Percentiles rank a stretch among this genome's conserved stretches.
Evolutionary conservation across 1,140 invertebrate species (phyloP).

Genomic region (Myzus persicae): DNA sequence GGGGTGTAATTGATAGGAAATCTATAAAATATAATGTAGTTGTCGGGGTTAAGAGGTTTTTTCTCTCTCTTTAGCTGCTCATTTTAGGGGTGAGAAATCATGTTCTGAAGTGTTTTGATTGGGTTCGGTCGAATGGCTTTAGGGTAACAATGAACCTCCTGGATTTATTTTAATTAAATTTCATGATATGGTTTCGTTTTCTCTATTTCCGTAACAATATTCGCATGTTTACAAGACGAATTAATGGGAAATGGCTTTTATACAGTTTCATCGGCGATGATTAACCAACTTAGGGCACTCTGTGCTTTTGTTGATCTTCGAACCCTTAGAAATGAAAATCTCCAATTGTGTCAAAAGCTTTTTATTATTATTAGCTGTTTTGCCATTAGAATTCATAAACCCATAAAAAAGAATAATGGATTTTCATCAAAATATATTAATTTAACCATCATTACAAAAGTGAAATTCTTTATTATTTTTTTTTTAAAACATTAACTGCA

Average conservation of each 20-base stretch:
- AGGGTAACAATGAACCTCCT: slow-evolving; percentile 57
- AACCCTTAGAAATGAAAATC: slow-evolving; percentile 57
- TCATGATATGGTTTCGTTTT: slow-evolving; percentile 58
- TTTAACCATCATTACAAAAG: slow-evolving; percentile 25
- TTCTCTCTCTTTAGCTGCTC: slow-evolving; percentile 25
- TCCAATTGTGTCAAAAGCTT: slow-evolving; percentile 58
- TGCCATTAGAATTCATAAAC: slow-evolving; percentile 53
- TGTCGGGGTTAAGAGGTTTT: slow-evolving; percentile 48
- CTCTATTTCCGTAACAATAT: slow-evolving; percentile 58
- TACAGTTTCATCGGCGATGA: slow-evolving; percentile 54
- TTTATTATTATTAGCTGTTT: slow-evolving; percentile 58
- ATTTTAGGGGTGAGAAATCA: slow-evolving; percentile 44
- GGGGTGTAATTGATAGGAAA: slow-evolving; percentile 57
- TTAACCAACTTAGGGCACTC: slow-evolving; percentile 58
- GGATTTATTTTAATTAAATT: slow-evolving; percentile 59
- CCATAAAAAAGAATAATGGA: slow-evolving; percentile 38
- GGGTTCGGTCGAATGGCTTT: slow-evolving; percentile 58
- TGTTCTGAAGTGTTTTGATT: slow-evolving; percentile 54
- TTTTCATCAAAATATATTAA: slow-evolving; percentile 45
- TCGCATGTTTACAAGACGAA: slow-evolving; percentile 58
- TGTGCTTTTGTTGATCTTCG: slow-evolving; percentile 58
- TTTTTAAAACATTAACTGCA: background rate
- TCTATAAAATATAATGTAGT: slow-evolving; percentile 18
- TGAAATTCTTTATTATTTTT: background rate
- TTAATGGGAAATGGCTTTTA: slow-evolving; percentile 56